A percentile compares a stretch with the other conserved stretches of the same genome.
phyloP scores from a whole-genome alignment of 2,113 vertebrate species.

The Rattus rattus region DNA sequence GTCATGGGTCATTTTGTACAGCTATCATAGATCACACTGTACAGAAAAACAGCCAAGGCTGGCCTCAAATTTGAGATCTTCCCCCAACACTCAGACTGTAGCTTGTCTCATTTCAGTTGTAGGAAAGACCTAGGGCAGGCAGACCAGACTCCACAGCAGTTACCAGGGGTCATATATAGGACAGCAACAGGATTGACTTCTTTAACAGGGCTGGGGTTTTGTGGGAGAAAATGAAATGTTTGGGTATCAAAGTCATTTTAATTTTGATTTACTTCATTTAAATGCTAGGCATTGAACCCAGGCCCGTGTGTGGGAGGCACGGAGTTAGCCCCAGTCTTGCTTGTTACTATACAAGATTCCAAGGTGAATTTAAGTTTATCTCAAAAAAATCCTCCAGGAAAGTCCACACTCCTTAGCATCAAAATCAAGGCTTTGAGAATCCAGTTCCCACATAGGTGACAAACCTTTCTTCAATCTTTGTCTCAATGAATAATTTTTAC shows the following conservation, averaged over 20 bases:
- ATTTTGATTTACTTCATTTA: background rate
- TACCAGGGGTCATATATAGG: background rate
- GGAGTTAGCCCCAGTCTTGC: background rate
- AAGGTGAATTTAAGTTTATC: background rate
- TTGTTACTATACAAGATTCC: background rate
- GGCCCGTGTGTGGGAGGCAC: background rate
- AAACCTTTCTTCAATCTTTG: background rate
- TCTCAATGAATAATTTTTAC: background rate
- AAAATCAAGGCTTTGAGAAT: conserved; percentile 16
- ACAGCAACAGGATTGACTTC: too few relatives aligned
- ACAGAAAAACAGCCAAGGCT: background rate
- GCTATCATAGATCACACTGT: background rate
- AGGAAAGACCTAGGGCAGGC: background rate
- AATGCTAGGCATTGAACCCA: background rate
- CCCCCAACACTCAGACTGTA: background rate
- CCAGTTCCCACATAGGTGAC: background rate
- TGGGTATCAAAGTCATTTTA: background rate
- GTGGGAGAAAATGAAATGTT: too few relatives aligned
- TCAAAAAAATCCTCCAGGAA: background rate
- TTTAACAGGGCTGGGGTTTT: background rate
- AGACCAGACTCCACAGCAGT: background rate
- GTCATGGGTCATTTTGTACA: background rate
- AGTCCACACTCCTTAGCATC: background rate
- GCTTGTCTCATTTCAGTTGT: background rate
- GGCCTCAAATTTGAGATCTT: background rate